Evolutionary conservation across 2,113 vertebrate genomes (phyloP), one percentile per base, ranked within the genome.

Genomic region (Pungitius pungitius): DNA sequence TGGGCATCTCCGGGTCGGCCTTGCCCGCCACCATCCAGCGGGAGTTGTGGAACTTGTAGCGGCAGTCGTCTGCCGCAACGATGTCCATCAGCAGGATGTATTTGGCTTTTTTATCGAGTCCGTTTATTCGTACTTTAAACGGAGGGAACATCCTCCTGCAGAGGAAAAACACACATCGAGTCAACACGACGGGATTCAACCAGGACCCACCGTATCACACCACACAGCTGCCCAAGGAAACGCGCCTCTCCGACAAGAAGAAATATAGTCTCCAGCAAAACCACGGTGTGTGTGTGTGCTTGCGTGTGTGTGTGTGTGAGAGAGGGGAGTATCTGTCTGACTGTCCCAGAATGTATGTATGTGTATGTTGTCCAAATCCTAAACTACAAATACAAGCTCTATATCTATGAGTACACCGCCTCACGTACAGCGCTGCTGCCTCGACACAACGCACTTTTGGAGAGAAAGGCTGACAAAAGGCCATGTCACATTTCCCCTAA

Each of bases 11-110:
- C 0, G 97, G 97, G 88, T 99, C 97, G 15, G 97, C 97, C 82
- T 99, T 99, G 5, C 97, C 97, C 10, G 97, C 97, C 65, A 99
- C 97, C 97, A 99, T 99, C 97, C 97, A 99, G 86, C 97, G 97
- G 1, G 97, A 99, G 73, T 99, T 99, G 92, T 99, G 97, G 91
- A 99, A 99, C 85, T 99, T 99, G 87, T 99, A 98, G 73, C 97
- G 96, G 88, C 97, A 99, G 58, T 99, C 97, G 72, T 99, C 97
- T 1, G 97, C 97, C 0, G 97, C 97, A 77, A 99, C 97, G 71
- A 99, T 99, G 90, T 99, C 97, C 97, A 99, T 98, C 87, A 99
- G 91, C 82, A 99, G 90, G 88, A 99, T 99, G 86, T 99, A 99
- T 68, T 99, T 99, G 87, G 97, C 97, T 86, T 99, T 99, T 92